Base-by-base conservation (phyloP, 2,113 vertebrate genomes). In the Todiramphus saurophagus region DNA sequence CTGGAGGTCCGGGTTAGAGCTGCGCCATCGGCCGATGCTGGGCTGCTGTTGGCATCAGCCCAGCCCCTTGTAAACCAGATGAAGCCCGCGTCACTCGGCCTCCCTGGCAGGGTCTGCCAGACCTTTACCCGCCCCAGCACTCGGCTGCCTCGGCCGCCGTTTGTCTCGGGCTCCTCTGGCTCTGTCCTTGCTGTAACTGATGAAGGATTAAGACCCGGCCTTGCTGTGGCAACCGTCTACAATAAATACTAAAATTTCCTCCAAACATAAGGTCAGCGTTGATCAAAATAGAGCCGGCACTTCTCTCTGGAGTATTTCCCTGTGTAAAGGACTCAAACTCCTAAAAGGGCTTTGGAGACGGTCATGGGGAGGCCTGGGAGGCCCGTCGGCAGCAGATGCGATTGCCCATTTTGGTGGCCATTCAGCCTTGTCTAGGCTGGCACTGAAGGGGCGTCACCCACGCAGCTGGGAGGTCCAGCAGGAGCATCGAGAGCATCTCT, bases 401-500 rank as follows among this genome's bases (percentile, higher is more conserved):
- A 0, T 62, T 39, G 12, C 53, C 62, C 5, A 0, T 51, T 44
- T 7, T 13, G 60, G 37, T n/a, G n/a, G n/a, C n/a, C n/a, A n/a
- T n/a, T n/a, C n/a, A n/a, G n/a, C n/a, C n/a, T n/a, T n/a, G n/a
- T 11, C 62, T 27, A 0, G 9, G 3, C 1, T 19, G 28, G 39
- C 58, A 11, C 14, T 20, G 50, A 50, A 50, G 44, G 1, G 5
- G 2, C 1, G 1, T 21, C 1, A 1, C 50, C 56, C 25, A 4
- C 6, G 7, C 58, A n/a, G 63, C 35, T 3, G 2, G 51, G 13
- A 27, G 67, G 11, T 43, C 16, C 33, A 10, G 64, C n/a, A 35
- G 39, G 28, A 39, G 1, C 1, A 1, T 3, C 24, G 63, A 23
- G 44, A 43, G 17, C 0, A 0, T 7, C 7, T 16, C 62, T 17